Percentiles rank a stretch among this genome's conserved stretches.
Evolutionary conservation across 2,797 vertebrate species (phyloP).

Genomic region (Gadopsis bispinosus): DNA sequence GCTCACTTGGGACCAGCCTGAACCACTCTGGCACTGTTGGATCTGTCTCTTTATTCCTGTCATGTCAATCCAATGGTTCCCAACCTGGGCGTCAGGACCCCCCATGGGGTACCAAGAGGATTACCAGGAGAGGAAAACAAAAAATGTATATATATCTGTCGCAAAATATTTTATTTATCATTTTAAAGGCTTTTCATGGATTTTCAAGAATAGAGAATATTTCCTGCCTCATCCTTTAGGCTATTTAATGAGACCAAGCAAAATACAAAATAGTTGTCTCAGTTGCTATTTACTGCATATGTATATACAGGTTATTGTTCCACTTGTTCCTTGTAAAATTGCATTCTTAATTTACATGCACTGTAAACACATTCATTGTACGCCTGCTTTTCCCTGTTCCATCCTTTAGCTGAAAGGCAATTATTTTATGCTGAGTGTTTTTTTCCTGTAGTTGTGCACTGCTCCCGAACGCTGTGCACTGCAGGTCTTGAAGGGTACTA

Average conservation of each 20-base stretch:
- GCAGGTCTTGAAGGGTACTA: conserved; percentile 83
- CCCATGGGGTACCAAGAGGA: neutral
- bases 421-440: neutral
- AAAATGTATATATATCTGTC: neutral
- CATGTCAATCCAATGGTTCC: neutral
- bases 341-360: neutral
- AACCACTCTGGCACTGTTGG: conserved; percentile 23
- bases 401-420: conserved; percentile 2
- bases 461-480: conserved; percentile 74
- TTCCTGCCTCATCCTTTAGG: neutral
- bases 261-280: neutral
- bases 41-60: neutral
- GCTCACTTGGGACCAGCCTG: conserved; percentile 55
- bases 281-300: too few species aligned
- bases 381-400: neutral
- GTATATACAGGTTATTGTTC: neutral
- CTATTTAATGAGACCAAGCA: neutral
- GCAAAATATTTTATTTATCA: neutral
- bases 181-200: neutral
- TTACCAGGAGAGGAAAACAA: neutral
- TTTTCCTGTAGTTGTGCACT: conserved; percentile 50
- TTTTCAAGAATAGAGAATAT: neutral
- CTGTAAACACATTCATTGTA: neutral
- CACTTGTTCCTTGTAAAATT: neutral
- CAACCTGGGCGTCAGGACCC: neutral